phyloP scores from a whole-genome alignment of 2,888 invertebrate species.

The Cabera pusaria region DNA sequence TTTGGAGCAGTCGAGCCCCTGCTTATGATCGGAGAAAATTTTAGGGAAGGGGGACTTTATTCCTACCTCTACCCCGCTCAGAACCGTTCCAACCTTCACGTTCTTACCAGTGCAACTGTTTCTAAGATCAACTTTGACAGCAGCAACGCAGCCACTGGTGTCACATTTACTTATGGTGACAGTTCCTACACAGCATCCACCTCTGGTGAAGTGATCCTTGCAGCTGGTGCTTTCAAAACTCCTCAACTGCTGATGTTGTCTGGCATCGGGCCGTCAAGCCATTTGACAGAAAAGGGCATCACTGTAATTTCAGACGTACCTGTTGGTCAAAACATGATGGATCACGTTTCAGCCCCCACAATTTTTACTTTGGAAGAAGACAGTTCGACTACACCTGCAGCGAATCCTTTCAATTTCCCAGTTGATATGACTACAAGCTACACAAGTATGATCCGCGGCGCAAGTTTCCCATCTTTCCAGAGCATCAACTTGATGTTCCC shows the following conservation, averaged over 20 bases:
- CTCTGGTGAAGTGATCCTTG: constrained; percentile 43
- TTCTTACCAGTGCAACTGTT: constrained; percentile 36
- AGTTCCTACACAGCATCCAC: constrained; percentile 31
- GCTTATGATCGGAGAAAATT: constrained; percentile 24
- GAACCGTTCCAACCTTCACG: constrained; percentile 35
- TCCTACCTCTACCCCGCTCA: constrained; percentile 33
- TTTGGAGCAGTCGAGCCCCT: constrained; percentile 31
- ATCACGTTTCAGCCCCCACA: constrained; percentile 18
- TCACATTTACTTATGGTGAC: constrained; percentile 29
- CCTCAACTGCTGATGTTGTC: constrained; percentile 50
- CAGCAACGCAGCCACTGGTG: constrained; percentile 42
- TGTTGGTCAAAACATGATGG: constrained; percentile 28
- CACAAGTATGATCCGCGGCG: constrained; percentile 1
- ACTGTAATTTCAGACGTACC: constrained; percentile 23
- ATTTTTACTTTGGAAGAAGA: constrained; percentile 1
- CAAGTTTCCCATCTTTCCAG: constrained; percentile 39
- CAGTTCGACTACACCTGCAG: neutral
- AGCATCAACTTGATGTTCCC: constrained; percentile 33
- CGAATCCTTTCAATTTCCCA: constrained; percentile 26
- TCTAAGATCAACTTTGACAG: constrained; percentile 41
- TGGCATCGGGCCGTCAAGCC: constrained; percentile 45
- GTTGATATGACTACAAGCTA: constrained; percentile 28
- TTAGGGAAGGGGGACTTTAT: constrained; percentile 35
- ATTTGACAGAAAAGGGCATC: constrained; percentile 37
- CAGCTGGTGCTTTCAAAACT: constrained; percentile 45